Evolutionary conservation across 2,888 invertebrate species (phyloP), one percentile per base, ranked within the genome.

Genomic region (Lochmaea crataegi): DNA sequence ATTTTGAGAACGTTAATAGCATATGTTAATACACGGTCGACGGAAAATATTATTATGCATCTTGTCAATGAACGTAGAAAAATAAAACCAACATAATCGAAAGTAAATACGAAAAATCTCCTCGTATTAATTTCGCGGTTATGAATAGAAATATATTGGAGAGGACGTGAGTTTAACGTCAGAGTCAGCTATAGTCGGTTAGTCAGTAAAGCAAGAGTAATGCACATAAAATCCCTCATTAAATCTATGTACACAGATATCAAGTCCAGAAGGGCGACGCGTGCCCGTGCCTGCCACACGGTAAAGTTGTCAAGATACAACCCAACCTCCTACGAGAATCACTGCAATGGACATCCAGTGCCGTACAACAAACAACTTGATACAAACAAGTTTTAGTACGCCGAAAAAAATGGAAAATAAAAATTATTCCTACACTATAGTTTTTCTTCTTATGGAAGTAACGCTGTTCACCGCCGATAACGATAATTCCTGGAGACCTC

Each of bases 201-300:
- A 86, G 86, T 86, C 86, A 86, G 85, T 84, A 86, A 85, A 86
- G 85, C 86, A 86, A 85, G 84, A 85, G 84, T 86, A 85, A 86
- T 85, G 85, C 85, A 84, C 84, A 86, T 86, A 84, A 86, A 86
- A 86, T 85, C 86, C 86, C 86, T 86, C 86, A 86, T 86, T 86
- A 86, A 86, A 83, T 82, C 82, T 80, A 81, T 83, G 82, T 85
- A 84, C 83, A 84, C 84, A 84, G 80, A 85, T 83, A 86, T 86
- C 86, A 86, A 79, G 81, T 80, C 81, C 86, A 86, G 86, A 79
- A 78, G 76, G 53, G 77, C 74, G 75, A 79, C 82, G 82, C 83
- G 84, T 82, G 84, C 61, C 61, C 61, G 38, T 53, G 53, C 53
- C 16, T 53, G 61, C 61, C 61, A 41, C 61, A 42, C 61, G 41